phyloP scores from a whole-genome alignment of 2,797 vertebrate species.

The Hydrolagus colliei region DNA sequence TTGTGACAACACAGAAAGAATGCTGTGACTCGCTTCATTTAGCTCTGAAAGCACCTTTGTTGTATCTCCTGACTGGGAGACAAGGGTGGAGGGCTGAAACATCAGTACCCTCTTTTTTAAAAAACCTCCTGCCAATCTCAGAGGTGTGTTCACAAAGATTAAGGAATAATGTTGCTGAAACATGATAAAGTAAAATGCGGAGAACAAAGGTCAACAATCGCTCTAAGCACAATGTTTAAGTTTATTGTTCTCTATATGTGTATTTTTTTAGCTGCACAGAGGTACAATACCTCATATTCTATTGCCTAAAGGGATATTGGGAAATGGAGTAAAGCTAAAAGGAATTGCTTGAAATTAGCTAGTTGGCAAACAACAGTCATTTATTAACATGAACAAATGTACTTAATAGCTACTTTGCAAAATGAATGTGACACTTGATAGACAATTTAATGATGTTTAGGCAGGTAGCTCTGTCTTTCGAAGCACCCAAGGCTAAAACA shows the following conservation, averaged over 20 bases:
- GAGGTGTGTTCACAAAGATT: conserved; percentile 29
- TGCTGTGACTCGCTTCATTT: conserved; percentile 49
- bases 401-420: conserved; percentile 83
- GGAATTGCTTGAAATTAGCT: conserved; percentile 59
- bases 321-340: conserved; percentile 45
- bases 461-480: conserved; percentile 57
- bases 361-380: conserved; percentile 52
- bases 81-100: conserved; percentile 42
- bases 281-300: conserved; percentile 8
- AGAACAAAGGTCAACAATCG: conserved; percentile 33
- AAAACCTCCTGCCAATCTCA: conserved; percentile 23
- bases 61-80: conserved; percentile 42
- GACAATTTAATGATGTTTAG: conserved; percentile 56
- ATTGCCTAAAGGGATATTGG: conserved; percentile 24
- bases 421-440: conserved; percentile 69
- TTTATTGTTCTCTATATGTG: not conserved
- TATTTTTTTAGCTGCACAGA: not conserved
- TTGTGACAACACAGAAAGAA: conserved; percentile 65
- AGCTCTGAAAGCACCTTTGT: conserved; percentile 52
- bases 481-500: conserved; percentile 51
- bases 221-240: not conserved
- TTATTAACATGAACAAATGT: conserved; percentile 71
- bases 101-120: conserved; percentile 39
- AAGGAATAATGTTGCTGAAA: conserved; percentile 4
- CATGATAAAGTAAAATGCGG: conserved; percentile 32